Evolutionary conservation across 2,888 invertebrate species (phyloP).

Genomic region (Apantesis nais): DNA sequence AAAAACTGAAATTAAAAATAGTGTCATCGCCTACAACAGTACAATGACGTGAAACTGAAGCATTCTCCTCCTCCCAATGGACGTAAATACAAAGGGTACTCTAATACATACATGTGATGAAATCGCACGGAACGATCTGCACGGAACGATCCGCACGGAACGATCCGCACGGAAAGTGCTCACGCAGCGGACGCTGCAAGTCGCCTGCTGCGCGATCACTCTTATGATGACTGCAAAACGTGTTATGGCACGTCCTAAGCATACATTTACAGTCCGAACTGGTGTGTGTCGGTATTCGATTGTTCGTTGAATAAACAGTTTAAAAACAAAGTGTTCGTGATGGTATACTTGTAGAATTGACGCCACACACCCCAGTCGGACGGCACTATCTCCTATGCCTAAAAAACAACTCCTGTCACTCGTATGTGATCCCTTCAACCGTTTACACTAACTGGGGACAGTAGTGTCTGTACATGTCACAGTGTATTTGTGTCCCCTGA

Average conservation of each 20-base stretch:
- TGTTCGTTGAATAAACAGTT: neutral
- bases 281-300: constrained; percentile 16
- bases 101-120: constrained; percentile 51
- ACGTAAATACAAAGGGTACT: constrained; percentile 61
- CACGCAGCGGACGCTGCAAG: constrained; percentile 10
- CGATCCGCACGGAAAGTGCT: constrained; percentile 10
- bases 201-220: constrained; percentile 4
- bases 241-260: constrained; percentile 69
- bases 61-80: constrained; percentile 50
- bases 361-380: constrained; percentile 34
- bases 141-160: no score
- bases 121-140: no score
- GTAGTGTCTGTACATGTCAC: constrained; percentile 9
- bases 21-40: constrained; percentile 28
- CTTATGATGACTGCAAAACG: constrained; percentile 38
- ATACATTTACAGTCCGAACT: constrained; percentile 37
- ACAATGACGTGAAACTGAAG: constrained; percentile 44
- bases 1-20: constrained; percentile 39
- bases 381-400: constrained; percentile 51
- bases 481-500: constrained; percentile 16
- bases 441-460: constrained; percentile 68
- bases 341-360: neutral
- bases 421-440: constrained; percentile 80
- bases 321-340: neutral
- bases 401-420: constrained; percentile 62